A percentile compares a stretch with the other conserved stretches of the same genome.
Conservation (phyloP, 2,113 vertebrate species). For the Onychorhynchus coronatus region DNA sequence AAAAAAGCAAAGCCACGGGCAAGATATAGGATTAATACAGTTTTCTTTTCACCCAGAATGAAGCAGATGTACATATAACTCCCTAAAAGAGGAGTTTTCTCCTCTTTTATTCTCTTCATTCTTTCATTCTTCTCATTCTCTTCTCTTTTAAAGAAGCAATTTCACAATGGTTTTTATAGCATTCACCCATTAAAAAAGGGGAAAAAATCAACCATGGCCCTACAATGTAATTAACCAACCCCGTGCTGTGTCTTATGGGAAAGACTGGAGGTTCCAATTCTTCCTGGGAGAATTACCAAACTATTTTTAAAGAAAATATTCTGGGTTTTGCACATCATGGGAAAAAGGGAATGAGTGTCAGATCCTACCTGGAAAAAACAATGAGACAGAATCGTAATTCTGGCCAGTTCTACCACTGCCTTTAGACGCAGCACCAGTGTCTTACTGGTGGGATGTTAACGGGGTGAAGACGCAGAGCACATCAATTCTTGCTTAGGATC, state of each 20-base stretch:
- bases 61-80: background rate
- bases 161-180: background rate
- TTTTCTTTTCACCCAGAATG: background rate
- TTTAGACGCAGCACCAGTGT: background rate
- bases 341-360: background rate
- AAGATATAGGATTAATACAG: background rate
- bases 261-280: background rate
- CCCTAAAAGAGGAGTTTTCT: background rate
- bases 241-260: background rate
- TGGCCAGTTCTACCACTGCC: background rate
- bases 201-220: background rate
- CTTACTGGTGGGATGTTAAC: background rate
- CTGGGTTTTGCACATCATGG: background rate
- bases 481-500: background rate
- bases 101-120: no score
- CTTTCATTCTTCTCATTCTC: no score
- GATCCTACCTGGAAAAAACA: background rate
- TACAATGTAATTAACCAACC: background rate
- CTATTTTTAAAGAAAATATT: background rate
- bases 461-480: background rate
- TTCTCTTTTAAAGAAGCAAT: background rate
- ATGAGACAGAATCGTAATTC: no score
- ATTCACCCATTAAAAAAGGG: background rate
- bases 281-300: background rate
- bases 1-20: background rate